Evolutionary conservation across 2,888 invertebrate species (phyloP), one percentile per base, ranked within the genome.

Genomic region (Zele albiditarsus): DNA sequence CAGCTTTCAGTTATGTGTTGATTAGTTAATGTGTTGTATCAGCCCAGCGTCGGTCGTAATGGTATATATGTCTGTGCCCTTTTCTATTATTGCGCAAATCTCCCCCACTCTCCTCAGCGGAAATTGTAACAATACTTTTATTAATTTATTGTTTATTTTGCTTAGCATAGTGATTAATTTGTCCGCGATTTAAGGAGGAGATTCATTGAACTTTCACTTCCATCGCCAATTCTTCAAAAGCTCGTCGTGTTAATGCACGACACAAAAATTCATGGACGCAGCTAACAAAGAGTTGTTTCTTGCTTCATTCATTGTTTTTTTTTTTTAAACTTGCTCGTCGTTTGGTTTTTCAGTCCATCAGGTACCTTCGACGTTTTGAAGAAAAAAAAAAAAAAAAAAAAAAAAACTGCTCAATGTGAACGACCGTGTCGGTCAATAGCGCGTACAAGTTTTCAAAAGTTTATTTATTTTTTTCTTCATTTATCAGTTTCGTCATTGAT

Each of bases 301-400:
- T 46, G 46, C n/a, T 46, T 46, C n/a, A 46, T 14, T 46, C 16
- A 46, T 46, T n/a, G 16, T 60, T 69, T 65, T n/a, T 28, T 62
- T 60, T 42, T 69, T 70, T 69, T 69, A 33, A 60, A 71, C 71
- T 73, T 63, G 74, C 79, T 81, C 82, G 82, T 83, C 81, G 80
- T 82, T 83, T 84, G 83, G 82, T 85, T 85, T 82, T 8, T 80
- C 78, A 79, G 77, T 80, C 84, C 84, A 80, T 86, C 86, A 87
- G 86, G 87, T 87, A 86, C 87, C 84, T 86, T 86, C 85, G 86
- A 87, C 87, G 84, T 84, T 83, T 82, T 78, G 75, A 71, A 72
- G 46, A 67, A 38, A 27, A 10, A 12, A 27, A 27, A 28, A 25
- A 28, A 62, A 60, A 60, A 62, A 28, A 83, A 79, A 78, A 77